Evolutionary conservation across 2,113 vertebrate genomes (phyloP).

Genomic region (Casuarius casuarius): DNA sequence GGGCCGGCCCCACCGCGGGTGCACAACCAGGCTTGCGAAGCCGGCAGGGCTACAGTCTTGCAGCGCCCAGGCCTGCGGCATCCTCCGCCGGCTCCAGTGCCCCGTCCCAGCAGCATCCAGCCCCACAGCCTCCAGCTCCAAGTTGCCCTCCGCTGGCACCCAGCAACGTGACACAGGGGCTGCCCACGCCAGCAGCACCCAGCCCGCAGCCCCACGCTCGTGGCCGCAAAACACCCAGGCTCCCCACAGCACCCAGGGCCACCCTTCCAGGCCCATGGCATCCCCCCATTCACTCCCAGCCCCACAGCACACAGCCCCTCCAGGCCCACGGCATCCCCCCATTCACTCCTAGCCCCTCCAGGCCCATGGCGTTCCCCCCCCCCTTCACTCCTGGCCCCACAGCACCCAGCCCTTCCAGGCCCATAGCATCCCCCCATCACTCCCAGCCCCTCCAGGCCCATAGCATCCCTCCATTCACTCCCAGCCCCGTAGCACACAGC

Average conservation of each 20-base stretch:
- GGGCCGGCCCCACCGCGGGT: no score
- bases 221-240: neutral
- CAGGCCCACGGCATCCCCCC: neutral
- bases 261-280: neutral
- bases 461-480: neutral
- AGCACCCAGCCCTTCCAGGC: neutral
- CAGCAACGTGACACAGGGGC: neutral
- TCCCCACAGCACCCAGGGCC: neutral
- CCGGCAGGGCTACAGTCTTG: neutral
- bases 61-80: neutral
- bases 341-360: neutral
- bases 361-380: neutral
- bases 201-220: neutral
- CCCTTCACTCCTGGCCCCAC: no score
- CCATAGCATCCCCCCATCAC: neutral
- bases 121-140: no score
- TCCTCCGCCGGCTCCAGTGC: neutral
- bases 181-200: neutral
- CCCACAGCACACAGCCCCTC: neutral
- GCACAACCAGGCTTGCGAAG: no score
- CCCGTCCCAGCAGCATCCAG: neutral
- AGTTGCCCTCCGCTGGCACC: neutral
- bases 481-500: neutral
- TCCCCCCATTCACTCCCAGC: neutral
- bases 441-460: no score